Evolutionary conservation across 2,797 vertebrate species (phyloP).

Genomic region (Acanthornis magna): DNA sequence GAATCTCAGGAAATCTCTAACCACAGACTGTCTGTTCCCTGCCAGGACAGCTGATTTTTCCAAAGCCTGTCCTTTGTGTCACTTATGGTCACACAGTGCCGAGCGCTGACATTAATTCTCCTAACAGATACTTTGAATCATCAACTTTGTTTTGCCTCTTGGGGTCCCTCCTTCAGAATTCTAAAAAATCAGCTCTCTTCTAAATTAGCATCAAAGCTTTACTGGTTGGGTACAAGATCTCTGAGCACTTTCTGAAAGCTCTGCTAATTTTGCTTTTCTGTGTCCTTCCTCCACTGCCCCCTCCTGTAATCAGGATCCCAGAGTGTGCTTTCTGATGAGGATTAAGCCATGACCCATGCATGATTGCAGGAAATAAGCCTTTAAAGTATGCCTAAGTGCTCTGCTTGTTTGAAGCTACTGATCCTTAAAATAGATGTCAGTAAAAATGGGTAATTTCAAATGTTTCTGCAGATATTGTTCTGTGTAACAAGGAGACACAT

Average conservation of each 20-base stretch:
- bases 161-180: background rate
- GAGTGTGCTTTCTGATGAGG: constrained; percentile 19
- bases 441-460: constrained; percentile 39
- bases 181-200: background rate
- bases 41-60: background rate
- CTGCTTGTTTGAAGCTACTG: constrained; percentile 52
- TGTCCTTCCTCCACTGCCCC: background rate
- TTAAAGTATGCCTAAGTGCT: constrained; percentile 52
- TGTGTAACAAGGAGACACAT: background rate
- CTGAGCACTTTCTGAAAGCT: background rate
- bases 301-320: constrained; percentile 25
- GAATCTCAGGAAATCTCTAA: too few relatives aligned
- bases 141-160: background rate
- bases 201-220: background rate
- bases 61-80: background rate
- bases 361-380: constrained; percentile 61
- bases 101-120: background rate
- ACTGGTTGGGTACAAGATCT: background rate
- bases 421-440: constrained; percentile 62
- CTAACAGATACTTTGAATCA: background rate
- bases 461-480: constrained; percentile 36
- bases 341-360: constrained; percentile 17
- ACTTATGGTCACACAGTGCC: background rate
- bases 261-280: background rate
- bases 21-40: background rate